Conservation (phyloP, 2,113 vertebrate species). For the Azemiops feae region DNA sequence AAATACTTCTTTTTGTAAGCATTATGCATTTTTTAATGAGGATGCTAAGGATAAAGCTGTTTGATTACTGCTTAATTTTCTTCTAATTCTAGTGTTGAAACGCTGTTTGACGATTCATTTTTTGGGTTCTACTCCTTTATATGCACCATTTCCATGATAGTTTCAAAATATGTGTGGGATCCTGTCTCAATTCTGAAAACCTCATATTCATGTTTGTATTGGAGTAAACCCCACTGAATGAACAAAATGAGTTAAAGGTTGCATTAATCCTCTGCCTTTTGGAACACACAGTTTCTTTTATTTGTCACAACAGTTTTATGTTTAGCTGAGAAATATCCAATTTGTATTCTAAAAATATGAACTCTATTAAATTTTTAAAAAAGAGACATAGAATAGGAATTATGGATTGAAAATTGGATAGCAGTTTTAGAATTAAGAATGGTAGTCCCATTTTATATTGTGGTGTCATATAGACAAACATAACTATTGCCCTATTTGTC, state of each 20-base stretch:
- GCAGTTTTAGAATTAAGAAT: background rate
- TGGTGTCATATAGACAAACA: background rate
- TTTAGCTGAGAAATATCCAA: background rate
- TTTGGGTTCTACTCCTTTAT: background rate
- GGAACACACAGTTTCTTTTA: background rate
- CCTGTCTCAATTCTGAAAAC: background rate
- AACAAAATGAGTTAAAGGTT: background rate
- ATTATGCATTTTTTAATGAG: background rate
- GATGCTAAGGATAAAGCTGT: background rate
- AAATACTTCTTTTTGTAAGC: background rate
- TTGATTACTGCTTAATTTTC: background rate
- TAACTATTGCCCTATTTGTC: background rate
- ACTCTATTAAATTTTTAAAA: background rate
- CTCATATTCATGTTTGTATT: background rate
- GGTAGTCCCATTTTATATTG: background rate
- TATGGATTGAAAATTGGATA: background rate
- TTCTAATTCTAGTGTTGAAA: background rate
- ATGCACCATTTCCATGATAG: background rate
- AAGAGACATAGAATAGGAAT: background rate
- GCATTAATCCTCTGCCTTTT: background rate
- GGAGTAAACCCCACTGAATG: background rate
- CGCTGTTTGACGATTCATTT: fast-evolving
- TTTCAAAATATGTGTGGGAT: background rate
- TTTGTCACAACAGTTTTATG: background rate
- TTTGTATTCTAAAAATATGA: background rate